Evolutionary conservation across 2,888 invertebrate species (phyloP).

Genomic region (Parascotia fuliginaria): DNA sequence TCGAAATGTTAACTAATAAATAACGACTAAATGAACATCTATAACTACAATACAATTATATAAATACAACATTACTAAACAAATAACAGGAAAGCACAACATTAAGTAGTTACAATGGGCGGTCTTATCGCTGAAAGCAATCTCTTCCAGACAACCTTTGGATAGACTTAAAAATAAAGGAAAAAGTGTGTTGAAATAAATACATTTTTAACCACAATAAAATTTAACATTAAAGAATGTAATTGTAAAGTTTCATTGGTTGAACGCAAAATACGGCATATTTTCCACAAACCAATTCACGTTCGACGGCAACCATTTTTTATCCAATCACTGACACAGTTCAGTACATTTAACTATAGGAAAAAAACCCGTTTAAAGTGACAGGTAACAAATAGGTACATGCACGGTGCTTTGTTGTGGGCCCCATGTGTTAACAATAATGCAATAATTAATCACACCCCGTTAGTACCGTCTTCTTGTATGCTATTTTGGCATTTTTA

Average conservation of each 20-base stretch:
- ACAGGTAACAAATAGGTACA: conserved; percentile 61
- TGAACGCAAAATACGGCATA: not conserved
- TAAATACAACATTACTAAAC: too few species aligned
- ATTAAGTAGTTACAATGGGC: too few species aligned
- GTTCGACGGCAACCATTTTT: conserved; percentile 30
- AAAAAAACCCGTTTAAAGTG: conserved; percentile 29
- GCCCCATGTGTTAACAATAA: conserved; percentile 59
- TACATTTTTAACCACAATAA: too few species aligned
- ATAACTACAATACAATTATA: too few species aligned
- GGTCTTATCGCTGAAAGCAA: too few species aligned
- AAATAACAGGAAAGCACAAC: too few species aligned
- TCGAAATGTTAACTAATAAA: too few species aligned
- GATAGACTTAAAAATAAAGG: too few species aligned
- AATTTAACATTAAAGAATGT: too few species aligned
- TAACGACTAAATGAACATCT: too few species aligned
- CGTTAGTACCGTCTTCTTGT: conserved; percentile 21
- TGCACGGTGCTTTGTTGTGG: conserved; percentile 56
- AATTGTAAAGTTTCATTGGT: not conserved
- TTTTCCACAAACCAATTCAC: conserved; percentile 9
- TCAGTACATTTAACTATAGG: conserved; percentile 43
- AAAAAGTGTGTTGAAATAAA: too few species aligned
- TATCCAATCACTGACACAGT: conserved; percentile 43
- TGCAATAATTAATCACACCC: conserved; percentile 61
- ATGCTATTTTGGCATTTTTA: conserved; percentile 19
- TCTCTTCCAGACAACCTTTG: too few species aligned